phyloP scores from a whole-genome alignment of 2,888 invertebrate species.

The Acleris holmiana region DNA sequence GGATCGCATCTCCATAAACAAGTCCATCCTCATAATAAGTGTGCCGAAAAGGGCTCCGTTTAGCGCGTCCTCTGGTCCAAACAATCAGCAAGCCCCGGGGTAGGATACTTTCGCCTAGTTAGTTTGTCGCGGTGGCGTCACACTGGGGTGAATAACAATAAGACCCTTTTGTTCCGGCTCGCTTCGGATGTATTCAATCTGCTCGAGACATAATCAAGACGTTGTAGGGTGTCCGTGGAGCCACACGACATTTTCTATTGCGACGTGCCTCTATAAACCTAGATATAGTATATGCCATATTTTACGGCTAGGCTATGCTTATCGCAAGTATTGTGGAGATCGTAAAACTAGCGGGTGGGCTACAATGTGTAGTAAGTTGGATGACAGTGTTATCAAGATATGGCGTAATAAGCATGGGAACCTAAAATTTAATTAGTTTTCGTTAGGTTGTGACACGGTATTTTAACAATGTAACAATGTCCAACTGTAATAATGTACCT shows the following conservation, averaged over 20 bases:
- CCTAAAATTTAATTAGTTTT: not conserved
- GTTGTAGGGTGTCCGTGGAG: constrained; percentile 56
- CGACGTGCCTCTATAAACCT: constrained; percentile 20
- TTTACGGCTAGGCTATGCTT: constrained; percentile 36
- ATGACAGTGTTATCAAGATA: constrained; percentile 8
- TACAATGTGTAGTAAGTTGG: not conserved
- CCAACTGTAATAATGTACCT: too few species aligned
- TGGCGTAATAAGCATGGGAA: not conserved
- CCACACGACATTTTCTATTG: constrained; percentile 49
- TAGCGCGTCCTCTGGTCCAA: constrained; percentile 30
- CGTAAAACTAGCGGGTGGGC: constrained; percentile 15
- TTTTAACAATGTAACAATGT: too few species aligned
- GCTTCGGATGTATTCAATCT: constrained; percentile 76
- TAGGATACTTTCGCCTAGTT: constrained; percentile 62
- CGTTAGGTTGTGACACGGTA: too few species aligned
- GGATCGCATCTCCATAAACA: constrained; percentile 1
- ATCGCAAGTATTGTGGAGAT: constrained; percentile 18
- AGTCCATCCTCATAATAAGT: constrained; percentile 19
- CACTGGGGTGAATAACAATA: constrained; percentile 81
- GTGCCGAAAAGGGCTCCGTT: constrained; percentile 35
- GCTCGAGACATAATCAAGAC: constrained; percentile 72
- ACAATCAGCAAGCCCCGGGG: constrained; percentile 48
- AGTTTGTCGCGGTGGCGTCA: constrained; percentile 66
- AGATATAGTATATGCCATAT: constrained; percentile 34
- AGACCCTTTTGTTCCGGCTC: constrained; percentile 73